phyloP scores from a whole-genome alignment of 1,140 invertebrate genomes.

The Solenopsis invicta region DNA sequence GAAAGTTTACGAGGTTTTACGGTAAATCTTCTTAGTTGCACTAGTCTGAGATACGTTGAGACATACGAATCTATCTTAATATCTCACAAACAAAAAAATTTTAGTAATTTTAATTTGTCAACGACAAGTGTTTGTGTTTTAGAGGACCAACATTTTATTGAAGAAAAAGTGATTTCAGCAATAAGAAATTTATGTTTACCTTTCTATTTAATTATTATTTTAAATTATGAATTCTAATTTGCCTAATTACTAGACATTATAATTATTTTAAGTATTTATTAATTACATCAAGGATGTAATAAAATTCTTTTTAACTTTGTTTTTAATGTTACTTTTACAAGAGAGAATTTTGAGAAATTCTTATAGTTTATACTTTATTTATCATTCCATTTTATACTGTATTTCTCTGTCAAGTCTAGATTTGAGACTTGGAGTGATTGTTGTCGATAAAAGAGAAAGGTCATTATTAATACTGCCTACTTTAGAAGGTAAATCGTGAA shows the following conservation, averaged over 20 bases:
- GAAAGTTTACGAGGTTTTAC: background rate
- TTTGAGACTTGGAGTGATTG: background rate
- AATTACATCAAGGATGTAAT: background rate
- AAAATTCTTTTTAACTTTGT: slow-evolving; percentile 8
- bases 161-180: background rate
- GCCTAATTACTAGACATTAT: too few species aligned
- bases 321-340: background rate
- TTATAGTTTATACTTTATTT: background rate
- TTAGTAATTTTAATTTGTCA: background rate
- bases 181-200: background rate
- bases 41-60: background rate
- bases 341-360: background rate
- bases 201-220: background rate
- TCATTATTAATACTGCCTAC: slow-evolving; percentile 24
- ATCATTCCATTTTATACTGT: too few species aligned
- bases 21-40: background rate
- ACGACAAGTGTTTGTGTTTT: background rate
- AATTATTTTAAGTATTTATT: background rate
- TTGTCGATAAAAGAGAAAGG: background rate
- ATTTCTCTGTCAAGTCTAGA: background rate
- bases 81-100: background rate
- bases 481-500: slow-evolving; percentile 11
- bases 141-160: background rate
- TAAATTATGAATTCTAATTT: too few species aligned
- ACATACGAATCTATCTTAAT: background rate